phyloP scores from a whole-genome alignment of 2,888 invertebrate species.

The Shargacucullia verbasci region DNA sequence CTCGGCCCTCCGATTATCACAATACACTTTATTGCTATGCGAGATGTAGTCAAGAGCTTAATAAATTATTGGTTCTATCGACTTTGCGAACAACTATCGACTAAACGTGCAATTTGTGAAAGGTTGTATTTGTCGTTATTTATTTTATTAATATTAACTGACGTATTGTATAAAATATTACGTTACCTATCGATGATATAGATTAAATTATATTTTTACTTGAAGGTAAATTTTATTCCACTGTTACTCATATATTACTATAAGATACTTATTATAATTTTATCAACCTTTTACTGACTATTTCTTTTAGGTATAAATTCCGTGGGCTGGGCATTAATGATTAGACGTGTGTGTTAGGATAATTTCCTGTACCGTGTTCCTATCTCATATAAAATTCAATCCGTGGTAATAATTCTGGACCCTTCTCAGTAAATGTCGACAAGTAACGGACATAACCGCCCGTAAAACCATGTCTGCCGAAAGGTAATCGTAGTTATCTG shows the following conservation, averaged over 20 bases:
- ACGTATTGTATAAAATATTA: no score
- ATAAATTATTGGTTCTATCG: constrained; percentile 37
- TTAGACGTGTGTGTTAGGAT: constrained; percentile 8
- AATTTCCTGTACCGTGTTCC: constrained; percentile 32
- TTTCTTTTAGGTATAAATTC: no score
- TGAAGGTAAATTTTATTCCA: no score
- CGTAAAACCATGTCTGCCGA: constrained; percentile 61
- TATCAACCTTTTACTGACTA: no score
- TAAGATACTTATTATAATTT: no score
- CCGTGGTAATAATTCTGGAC: constrained; percentile 52
- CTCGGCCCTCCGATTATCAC: constrained; percentile 68
- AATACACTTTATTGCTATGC: constrained; percentile 72
- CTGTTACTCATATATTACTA: no score
- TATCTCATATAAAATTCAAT: constrained; percentile 57
- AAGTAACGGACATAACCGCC: constrained; percentile 59
- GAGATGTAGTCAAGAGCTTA: constrained; percentile 72
- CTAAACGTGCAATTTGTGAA: constrained; percentile 5
- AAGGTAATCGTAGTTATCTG: constrained; percentile 69
- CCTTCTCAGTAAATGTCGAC: constrained; percentile 51
- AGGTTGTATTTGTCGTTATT: background rate
- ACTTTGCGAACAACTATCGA: constrained; percentile 9
- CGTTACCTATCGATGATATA: no score
- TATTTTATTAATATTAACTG: background rate
- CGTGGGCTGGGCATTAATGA: background rate
- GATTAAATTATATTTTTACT: no score